phyloP scores from a whole-genome alignment of 2,797 vertebrate species.

The Myripristis jacobus region DNA sequence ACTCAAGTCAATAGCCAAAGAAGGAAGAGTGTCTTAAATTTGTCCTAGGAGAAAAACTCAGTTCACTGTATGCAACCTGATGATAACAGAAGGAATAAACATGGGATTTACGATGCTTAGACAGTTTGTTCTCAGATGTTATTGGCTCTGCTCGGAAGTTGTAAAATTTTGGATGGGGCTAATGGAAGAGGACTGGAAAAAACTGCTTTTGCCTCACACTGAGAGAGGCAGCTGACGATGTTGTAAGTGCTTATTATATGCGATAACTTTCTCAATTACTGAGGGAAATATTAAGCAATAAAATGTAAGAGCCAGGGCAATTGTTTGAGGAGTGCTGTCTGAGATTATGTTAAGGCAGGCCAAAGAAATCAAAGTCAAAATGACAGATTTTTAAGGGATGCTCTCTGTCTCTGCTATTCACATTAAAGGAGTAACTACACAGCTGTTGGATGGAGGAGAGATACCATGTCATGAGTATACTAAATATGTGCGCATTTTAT shows the following conservation, averaged over 20 bases:
- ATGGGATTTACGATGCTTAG: slow-evolving; percentile 47
- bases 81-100: slow-evolving; percentile 61
- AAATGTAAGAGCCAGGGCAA: background rate
- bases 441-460: background rate
- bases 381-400: slow-evolving; percentile 1
- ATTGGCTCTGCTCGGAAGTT: slow-evolving; percentile 34
- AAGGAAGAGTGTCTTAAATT: slow-evolving; percentile 53
- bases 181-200: slow-evolving; percentile 19
- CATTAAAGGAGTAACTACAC: slow-evolving; percentile 12
- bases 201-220: slow-evolving; percentile 26
- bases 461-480: slow-evolving; percentile 13
- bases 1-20: slow-evolving; percentile 49
- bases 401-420: background rate
- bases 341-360: slow-evolving; percentile 19
- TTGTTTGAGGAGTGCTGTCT: slow-evolving; percentile 11
- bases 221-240: background rate
- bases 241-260: slow-evolving; percentile 1
- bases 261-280: slow-evolving; percentile 15
- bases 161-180: slow-evolving; percentile 40
- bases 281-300: background rate
- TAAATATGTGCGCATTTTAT: background rate
- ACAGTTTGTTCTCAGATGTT: slow-evolving; percentile 56
- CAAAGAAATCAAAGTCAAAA: slow-evolving; percentile 18
- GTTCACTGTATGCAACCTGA: slow-evolving; percentile 59
- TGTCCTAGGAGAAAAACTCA: slow-evolving; percentile 40